phyloP scores from a whole-genome alignment of 2,888 invertebrate species.

The Dryadula phaetusa region DNA sequence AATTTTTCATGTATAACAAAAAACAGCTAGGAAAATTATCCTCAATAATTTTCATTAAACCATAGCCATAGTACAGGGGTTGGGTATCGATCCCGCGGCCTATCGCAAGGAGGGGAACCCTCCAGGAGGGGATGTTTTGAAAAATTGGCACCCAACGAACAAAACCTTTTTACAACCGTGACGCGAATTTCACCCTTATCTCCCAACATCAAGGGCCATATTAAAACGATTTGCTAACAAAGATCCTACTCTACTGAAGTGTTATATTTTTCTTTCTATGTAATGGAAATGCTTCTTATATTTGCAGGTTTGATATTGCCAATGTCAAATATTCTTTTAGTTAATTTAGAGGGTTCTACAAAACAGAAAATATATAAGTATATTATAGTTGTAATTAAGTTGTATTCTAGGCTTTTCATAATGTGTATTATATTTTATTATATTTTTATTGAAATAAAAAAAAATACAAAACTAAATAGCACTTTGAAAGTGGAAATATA shows the following conservation, averaged over 20 bases:
- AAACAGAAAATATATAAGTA: not conserved
- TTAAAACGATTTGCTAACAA: conserved; percentile 28
- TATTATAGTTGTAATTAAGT: not conserved
- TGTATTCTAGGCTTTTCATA: too few species aligned
- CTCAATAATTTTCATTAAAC: conserved; percentile 52
- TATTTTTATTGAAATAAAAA: not conserved
- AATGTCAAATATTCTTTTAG: conserved; percentile 8
- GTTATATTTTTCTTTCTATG: conserved; percentile 35
- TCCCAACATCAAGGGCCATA: conserved; percentile 35
- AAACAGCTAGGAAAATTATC: conserved; percentile 34
- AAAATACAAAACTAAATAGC: not conserved
- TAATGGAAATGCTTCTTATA: conserved; percentile 33
- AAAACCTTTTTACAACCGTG: conserved; percentile 55
- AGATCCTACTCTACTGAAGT: conserved; percentile 36
- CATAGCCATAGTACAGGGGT: conserved; percentile 71
- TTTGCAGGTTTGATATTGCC: conserved; percentile 13
- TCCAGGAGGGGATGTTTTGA: conserved; percentile 76
- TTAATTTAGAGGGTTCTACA: not conserved
- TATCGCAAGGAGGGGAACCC: conserved; percentile 76
- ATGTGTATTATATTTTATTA: not conserved
- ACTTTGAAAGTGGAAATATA: not conserved
- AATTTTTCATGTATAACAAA: conserved; percentile 6
- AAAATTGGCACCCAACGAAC: conserved; percentile 78
- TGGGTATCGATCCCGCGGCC: conserved; percentile 77
- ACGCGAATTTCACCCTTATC: conserved; percentile 45